Percentiles rank a stretch among this genome's conserved stretches.
Evolutionary conservation across 2,113 vertebrate genomes (phyloP).

Genomic region (Pedetes capensis): DNA sequence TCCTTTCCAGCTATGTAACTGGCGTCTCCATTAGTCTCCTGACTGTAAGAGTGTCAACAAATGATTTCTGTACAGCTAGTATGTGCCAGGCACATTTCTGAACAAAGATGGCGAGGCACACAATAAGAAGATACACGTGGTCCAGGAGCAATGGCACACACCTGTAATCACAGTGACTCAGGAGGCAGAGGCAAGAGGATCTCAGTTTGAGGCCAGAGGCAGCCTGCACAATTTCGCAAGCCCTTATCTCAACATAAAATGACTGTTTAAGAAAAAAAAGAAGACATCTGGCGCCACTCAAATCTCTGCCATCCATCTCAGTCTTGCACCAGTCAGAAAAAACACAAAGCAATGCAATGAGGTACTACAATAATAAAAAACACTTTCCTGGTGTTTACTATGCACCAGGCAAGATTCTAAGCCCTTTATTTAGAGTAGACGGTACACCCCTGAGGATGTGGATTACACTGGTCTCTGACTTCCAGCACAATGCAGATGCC

Average conservation of each 20-base stretch:
- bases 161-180: too few species aligned
- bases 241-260: too few species aligned
- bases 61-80: not conserved
- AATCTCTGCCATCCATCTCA: not conserved
- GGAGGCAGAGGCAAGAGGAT: too few species aligned
- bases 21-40: not conserved
- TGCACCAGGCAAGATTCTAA: not conserved
- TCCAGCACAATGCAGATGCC: not conserved
- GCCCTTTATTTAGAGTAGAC: not conserved
- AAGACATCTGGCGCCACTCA: too few species aligned
- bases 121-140: not conserved
- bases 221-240: too few species aligned
- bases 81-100: not conserved
- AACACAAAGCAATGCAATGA: not conserved
- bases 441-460: not conserved
- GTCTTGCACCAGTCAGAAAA: not conserved
- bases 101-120: not conserved
- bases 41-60: not conserved
- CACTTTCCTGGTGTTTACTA: not conserved
- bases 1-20: not conserved
- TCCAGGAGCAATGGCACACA: too few species aligned
- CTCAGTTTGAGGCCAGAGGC: too few species aligned
- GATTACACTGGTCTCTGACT: not conserved
- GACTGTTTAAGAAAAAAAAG: too few species aligned
- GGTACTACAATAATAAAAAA: not conserved